phyloP scores from a whole-genome alignment of 35 echinoderm and acorn worm species.

The Acanthaster planci region DNA sequence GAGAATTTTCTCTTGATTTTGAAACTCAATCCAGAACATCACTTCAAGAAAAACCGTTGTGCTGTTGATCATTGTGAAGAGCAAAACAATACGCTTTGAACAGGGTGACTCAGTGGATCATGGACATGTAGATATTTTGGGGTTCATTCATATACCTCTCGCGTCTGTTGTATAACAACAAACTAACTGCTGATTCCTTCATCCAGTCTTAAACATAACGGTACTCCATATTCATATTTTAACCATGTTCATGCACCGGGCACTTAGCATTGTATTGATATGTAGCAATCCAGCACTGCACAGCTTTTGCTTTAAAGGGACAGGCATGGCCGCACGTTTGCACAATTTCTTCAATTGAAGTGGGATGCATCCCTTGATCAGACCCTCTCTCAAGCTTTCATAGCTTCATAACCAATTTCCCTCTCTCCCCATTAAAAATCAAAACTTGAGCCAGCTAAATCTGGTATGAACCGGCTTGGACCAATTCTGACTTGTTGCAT shows the following conservation, averaged over 20 bases:
- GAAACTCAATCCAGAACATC: too few relatives aligned
- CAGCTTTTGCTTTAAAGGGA: constrained; percentile 17
- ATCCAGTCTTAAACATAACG: too few relatives aligned
- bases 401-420: neutral
- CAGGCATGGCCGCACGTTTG: constrained; percentile 29
- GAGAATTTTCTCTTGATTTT: too few relatives aligned
- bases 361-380: constrained; percentile 17
- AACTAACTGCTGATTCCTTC: too few relatives aligned
- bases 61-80: too few relatives aligned
- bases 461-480: neutral
- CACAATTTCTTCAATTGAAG: constrained; percentile 32
- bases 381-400: neutral
- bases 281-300: constrained; percentile 23
- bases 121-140: too few relatives aligned
- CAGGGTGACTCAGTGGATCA: too few relatives aligned
- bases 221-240: neutral
- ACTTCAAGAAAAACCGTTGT: too few relatives aligned
- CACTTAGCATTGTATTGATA: constrained; percentile 28
- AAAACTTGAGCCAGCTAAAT: neutral
- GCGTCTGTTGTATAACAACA: too few relatives aligned
- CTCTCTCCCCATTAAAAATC: neutral
- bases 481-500: neutral
- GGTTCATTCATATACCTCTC: too few relatives aligned
- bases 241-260: constrained; percentile 15
- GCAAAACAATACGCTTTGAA: too few relatives aligned